These are phyloP conservation scores for Callyntrura sp. DNA, from an alignment of 2,888 invertebrate species.

Conservation along the genomic window DNA sequence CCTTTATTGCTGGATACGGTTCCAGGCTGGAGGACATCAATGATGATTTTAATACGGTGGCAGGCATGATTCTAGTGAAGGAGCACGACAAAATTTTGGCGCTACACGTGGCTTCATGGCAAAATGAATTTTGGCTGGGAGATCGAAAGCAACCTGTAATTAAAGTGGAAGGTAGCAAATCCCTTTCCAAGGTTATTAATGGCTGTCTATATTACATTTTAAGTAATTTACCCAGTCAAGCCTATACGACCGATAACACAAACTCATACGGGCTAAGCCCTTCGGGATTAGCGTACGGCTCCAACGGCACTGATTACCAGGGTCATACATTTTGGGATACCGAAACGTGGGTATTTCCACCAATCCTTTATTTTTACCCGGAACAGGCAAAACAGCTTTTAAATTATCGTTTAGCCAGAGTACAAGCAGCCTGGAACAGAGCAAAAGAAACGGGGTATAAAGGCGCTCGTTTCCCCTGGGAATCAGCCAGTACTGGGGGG, in stretches of 20 bases:
- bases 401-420: slow-evolving; percentile 81
- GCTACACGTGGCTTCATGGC: no score
- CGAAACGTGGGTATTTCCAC: slow-evolving; percentile 84
- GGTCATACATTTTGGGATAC: slow-evolving; percentile 84
- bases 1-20: slow-evolving; percentile 79
- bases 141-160: slow-evolving; percentile 81
- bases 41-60: slow-evolving; percentile 76
- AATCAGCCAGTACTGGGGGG: slow-evolving; percentile 83
- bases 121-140: no score
- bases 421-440: slow-evolving; percentile 81
- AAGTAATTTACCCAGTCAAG: slow-evolving; percentile 81
- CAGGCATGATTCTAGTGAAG: slow-evolving; percentile 59
- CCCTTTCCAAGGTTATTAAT: slow-evolving; percentile 81
- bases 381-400: slow-evolving; percentile 82
- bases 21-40: slow-evolving; percentile 56
- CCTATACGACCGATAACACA: slow-evolving; percentile 58
- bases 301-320: slow-evolving; percentile 81
- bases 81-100: slow-evolving; percentile 79
- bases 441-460: slow-evolving; percentile 80
- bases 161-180: slow-evolving; percentile 82
- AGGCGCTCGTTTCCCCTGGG: slow-evolving; percentile 84
- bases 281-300: slow-evolving; percentile 83
- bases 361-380: slow-evolving; percentile 82
- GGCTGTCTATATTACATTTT: slow-evolving; percentile 84
- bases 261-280: slow-evolving; percentile 84